Evolutionary conservation across 2,113 vertebrate species (phyloP), one percentile per base, ranked within the genome.

Genomic region (Motacilla tschutschensis): DNA sequence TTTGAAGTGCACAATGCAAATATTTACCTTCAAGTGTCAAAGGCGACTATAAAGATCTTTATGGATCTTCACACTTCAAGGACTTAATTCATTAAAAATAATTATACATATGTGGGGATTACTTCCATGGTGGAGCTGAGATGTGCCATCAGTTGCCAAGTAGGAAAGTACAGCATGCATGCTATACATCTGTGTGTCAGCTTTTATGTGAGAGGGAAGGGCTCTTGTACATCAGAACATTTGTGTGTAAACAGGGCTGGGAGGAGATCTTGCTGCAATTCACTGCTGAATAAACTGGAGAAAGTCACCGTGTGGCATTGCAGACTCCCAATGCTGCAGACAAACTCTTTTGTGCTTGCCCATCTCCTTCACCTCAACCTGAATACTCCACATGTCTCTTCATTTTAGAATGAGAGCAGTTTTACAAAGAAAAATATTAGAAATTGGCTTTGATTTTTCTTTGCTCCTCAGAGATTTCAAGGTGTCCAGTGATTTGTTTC

Each of bases 31-130:
- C 89, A 90, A 87, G 81, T 94, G 92, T 91, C 94, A 95, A 90
- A 95, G 89, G 89, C 93, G 93, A 90, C 94, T 93, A 87, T 93
- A 93, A 93, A 93, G 89, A 93, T 91, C 92, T 87, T 93, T 93
- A 93, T 88, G 90, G 82, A 93, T 94, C 89, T 94, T 94, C 88
- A 89, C 84, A 94, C 92, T 93, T 94, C 92, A 93, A 93, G 92
- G 90, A 93, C 87, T 93, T 91, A 94, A 95, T 93, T 95, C 82
- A 93, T 93, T 94, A 93, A 93, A 93, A 90, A 93, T 93, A 93
- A 94, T 94, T 94, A 94, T 93, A 94, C 84, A 90, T 93, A 91
- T 83, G 79, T 69, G 76, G 35, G 65, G 76, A 93, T 87, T 90
- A 85, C 73, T 93, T 91, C 69, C 65, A 65, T 19, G 2, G 53